A percentile compares a stretch with the other conserved stretches of the same genome.
Conservation (phyloP, 2,113 vertebrate species). For the Pithys albifrons region DNA sequence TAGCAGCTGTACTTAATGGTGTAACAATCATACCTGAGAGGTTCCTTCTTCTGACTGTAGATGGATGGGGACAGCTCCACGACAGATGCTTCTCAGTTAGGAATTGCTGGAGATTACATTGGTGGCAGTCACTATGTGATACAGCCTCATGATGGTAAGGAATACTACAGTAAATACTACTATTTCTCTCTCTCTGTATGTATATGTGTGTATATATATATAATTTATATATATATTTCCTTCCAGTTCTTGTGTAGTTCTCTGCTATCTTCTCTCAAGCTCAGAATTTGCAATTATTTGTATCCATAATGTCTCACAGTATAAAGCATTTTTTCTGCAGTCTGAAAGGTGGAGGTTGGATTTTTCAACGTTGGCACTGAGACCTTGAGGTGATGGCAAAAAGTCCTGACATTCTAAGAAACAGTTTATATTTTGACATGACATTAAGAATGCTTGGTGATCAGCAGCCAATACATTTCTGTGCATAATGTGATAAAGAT, state of each 20-base stretch:
- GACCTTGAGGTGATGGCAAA: neutral
- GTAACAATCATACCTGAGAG: neutral
- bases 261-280: neutral
- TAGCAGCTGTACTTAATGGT: neutral
- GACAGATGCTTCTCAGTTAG: constrained; percentile 94
- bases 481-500: neutral
- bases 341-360: neutral
- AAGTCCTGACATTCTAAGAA: neutral
- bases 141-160: constrained; percentile 93
- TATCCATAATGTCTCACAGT: neutral
- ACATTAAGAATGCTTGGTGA: neutral
- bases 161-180: neutral
- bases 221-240: neutral
- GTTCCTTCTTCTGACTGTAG: constrained; percentile 65
- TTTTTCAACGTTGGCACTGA: neutral
- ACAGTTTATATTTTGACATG: neutral
- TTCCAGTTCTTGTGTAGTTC: neutral
- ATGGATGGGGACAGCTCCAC: constrained; percentile 97
- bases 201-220: fast-evolving
- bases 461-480: neutral
- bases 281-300: neutral
- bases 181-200: neutral
- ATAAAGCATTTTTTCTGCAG: neutral
- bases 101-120: constrained; percentile 95
- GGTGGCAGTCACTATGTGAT: constrained; percentile 92